Base-by-base conservation (phyloP, 2,888 invertebrate species). In the Neocrepidodera transversa region DNA sequence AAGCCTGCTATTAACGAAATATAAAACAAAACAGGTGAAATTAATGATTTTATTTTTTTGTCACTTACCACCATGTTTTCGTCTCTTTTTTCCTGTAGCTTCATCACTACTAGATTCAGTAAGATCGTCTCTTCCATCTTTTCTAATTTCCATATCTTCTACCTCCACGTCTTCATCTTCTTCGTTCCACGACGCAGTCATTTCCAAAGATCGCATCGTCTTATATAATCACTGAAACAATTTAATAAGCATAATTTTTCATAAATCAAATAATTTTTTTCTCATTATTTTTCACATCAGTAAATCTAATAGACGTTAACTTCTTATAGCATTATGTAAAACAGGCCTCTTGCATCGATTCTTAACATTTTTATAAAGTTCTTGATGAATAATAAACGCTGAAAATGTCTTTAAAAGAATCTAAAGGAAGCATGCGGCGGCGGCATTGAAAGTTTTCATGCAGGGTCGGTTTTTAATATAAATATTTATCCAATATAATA, bases 141-240 rank as follows among this genome's bases (percentile, higher is more conserved):
- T 78, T 28, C 74, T 70, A 35, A 78, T 67, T 66, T 79, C 79
- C 74, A 77, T 76, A 58, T 79, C 80, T 58, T 80, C 80, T n/a
- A 80, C 79, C 67, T 80, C 80, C 10, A 80, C 78, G 68, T 80
- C 80, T 68, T 79, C 79, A 60, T 79, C 78, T 65, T 80, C 80
- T 68, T 80, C 79, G 60, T 77, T 78, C 80, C 80, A 80, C 20
- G 79, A 76, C 48, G 78, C 74, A 52, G 77, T 74, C 77, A 80
- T 72, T 66, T 80, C 79, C 60, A 80, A 71, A 60, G 79, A 80
- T 70, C 78, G 73, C 80, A 80, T 80, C 47, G 42, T 68, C 49
- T 40, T 26, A 50, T 53, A 68, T 52, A 48, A 51, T 52, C 52
- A 50, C 68, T 69, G 64, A 2, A 65, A 66, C 23, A 51, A 38